Evolutionary conservation across 2,113 vertebrate genomes (phyloP).

Genomic region (Hipposideros armiger): DNA sequence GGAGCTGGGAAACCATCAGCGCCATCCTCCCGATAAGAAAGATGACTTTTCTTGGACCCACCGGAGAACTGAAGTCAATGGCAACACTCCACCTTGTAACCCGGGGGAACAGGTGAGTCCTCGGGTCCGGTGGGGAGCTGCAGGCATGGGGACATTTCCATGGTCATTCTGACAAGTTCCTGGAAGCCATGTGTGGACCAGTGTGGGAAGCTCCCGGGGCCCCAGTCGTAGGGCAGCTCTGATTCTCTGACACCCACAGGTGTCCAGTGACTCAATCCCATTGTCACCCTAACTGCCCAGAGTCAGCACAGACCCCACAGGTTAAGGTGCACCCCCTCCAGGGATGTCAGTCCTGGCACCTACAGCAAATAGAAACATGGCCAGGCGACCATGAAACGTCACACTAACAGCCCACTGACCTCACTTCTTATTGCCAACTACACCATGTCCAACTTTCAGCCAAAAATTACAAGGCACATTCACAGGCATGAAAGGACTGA

Average conservation of each 20-base stretch:
- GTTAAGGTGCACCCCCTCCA: neutral
- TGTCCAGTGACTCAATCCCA: neutral
- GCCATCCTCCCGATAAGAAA: neutral
- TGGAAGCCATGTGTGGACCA: neutral
- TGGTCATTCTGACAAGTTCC: neutral
- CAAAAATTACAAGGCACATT: neutral
- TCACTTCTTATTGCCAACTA: neutral
- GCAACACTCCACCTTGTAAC: neutral
- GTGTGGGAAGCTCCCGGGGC: neutral
- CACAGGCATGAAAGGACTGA: neutral
- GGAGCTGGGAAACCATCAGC: neutral
- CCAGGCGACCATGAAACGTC: neutral
- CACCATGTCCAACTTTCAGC: neutral
- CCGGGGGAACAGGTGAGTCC: neutral
- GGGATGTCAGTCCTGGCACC: neutral
- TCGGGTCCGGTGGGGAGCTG: neutral
- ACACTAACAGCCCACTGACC: too few species aligned
- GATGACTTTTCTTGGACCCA: neutral
- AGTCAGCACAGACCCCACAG: neutral
- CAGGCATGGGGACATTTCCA: accelerated
- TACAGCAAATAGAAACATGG: neutral
- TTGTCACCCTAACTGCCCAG: neutral
- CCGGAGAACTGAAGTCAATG: neutral
- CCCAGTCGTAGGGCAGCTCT: neutral
- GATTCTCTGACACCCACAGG: neutral